Evolutionary conservation across 1,140 invertebrate species (phyloP).

Genomic region (Arctopsyche grandis): DNA sequence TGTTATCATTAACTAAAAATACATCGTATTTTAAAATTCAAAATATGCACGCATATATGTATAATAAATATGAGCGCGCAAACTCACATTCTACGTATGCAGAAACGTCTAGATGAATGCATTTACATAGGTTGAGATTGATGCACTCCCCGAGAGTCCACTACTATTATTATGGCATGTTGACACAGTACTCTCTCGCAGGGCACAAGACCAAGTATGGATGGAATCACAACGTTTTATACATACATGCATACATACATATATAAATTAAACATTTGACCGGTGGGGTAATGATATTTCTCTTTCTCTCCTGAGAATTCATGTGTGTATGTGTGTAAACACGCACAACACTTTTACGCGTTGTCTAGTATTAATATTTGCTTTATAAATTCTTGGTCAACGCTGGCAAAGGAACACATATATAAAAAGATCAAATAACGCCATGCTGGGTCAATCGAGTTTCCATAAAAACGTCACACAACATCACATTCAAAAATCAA

Average conservation of each 20-base stretch:
- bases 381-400: conserved; percentile 54
- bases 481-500: conserved; percentile 18
- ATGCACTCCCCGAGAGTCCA: not conserved
- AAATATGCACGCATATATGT: not conserved
- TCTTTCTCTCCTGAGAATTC: conserved; percentile 8
- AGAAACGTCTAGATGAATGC: not conserved
- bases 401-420: conserved; percentile 41
- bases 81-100: too few relatives aligned
- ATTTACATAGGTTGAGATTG: not conserved
- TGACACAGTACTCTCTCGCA: conserved; percentile 40
- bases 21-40: not conserved
- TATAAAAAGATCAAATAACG: conserved; percentile 54
- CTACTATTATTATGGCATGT: conserved; percentile 17
- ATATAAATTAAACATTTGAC: conserved; percentile 53
- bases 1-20: not conserved
- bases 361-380: conserved; percentile 54
- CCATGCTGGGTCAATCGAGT: conserved; percentile 44
- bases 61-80: too few relatives aligned
- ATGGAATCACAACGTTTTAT: conserved; percentile 23
- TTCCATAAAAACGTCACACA: conserved; percentile 30
- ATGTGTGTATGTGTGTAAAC: conserved; percentile 42
- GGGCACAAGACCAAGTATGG: conserved; percentile 30
- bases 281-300: conserved; percentile 52
- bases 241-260: conserved; percentile 25
- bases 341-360: conserved; percentile 52